Evolutionary conservation across 2,888 invertebrate genomes (phyloP), one percentile per base, ranked within the genome.

Genomic region (Heliconius ethilla): DNA sequence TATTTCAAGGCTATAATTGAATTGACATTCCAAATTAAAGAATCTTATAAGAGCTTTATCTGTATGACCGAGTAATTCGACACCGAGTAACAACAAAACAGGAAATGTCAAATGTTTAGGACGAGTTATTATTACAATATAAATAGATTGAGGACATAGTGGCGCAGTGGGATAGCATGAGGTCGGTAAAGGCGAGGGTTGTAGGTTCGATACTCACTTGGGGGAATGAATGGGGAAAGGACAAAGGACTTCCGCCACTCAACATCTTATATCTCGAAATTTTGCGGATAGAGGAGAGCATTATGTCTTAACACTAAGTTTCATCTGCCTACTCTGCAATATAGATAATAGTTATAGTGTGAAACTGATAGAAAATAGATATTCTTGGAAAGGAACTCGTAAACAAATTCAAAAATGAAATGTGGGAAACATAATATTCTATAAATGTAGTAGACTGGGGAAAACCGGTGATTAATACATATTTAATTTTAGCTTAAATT

Each of bases 1-100:
- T 22, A 29, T 70, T 51, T 51, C 22, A 70, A 70, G 70, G 70
- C 33, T 29, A 59, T 55, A 51, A 70, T 67, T 37, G 11, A 67
- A n/a, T 2, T 55, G 22, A 59, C 11, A 29, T 72, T 33, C 15
- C n/a, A 40, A 69, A 40, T 72, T 5, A 59, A 59, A 15, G 15
- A 72, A 33, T 72, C n/a, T 59, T 59, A 72, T 72, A n/a, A 10
- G 29, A 13, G 7, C 7, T 33, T 33, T 33, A 33, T 33, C 9
- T 33, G n/a, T 33, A 7, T 70, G 27, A 55, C 9, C 55, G 55
- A n/a, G 55, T 72, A n/a, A 72, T 55, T 29, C 33, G 55, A 72
- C 70, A 59, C 55, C 45, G 22, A 55, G 1, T 29, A 55, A 33
- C 13, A 33, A 33, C n/a, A 13, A n/a, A n/a, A 70, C 27, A 70